Base-by-base conservation (phyloP, 2,888 invertebrate species). In the Calephelis perditalis region DNA sequence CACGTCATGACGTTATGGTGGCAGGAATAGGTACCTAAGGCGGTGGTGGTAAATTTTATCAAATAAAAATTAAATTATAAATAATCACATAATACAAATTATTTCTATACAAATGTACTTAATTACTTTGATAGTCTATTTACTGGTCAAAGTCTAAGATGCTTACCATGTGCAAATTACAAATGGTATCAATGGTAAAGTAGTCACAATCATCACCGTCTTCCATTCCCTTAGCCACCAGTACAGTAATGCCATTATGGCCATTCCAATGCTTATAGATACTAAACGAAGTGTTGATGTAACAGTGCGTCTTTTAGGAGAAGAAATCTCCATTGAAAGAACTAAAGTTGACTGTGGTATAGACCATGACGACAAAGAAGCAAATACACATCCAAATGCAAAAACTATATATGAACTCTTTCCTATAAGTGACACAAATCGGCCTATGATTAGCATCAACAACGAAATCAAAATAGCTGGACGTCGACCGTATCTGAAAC, bases 191-290 rank as follows among this genome's bases (percentile, higher is more conserved):
- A 74, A 70, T 3, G 76, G 71, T 35, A 64, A 65, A 37, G 78
- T 82, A 35, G 82, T 82, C 2, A 74, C 59, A 57, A 79, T 68
- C 61, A 82, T 63, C 67, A 82, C 80, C n/a, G 59, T 58, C 66
- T 76, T 81, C 84, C 84, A 84, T 62, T 75, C 77, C 59, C 73
- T 70, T 44, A 82, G 58, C 79, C 78, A 78, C 84, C 84, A 84
- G 68, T 74, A 84, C 6, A 79, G 57, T 12, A 84, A 68, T 9
- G 82, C 74, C 75, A 81, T 73, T 9, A 80, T n/a, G 56, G 72
- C 75, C 66, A 81, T 68, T 1, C 81, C 81, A 35, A 72, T 49
- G 62, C 81, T 79, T 40, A 69, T 73, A 3, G 78, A 67, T n/a
- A 74, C 65, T 58, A 76, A 72, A 59, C 79, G 71, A 43, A 77